These are phyloP conservation scores for Scolopax rusticola DNA, from an alignment of 2,797 vertebrate species.

Conservation along the genomic window DNA sequence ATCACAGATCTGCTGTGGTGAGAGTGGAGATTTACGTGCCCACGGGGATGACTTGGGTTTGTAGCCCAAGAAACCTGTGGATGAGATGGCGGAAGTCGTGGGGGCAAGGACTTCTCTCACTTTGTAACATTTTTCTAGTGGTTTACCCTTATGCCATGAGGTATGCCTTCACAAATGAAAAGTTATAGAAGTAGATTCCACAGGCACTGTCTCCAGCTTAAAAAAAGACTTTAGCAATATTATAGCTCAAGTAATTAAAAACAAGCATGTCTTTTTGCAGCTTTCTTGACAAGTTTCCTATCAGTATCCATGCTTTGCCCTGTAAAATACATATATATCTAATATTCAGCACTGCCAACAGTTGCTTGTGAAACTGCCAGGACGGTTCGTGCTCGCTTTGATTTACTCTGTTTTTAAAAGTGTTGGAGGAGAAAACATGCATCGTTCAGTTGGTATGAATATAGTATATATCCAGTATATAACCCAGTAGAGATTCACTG, in stretches of 20 bases:
- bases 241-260: neutral
- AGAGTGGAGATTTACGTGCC: neutral
- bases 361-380: neutral
- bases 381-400: neutral
- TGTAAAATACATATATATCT: neutral
- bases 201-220: neutral
- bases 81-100: fast-evolving
- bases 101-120: neutral
- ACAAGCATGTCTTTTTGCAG: neutral
- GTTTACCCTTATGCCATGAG: neutral
- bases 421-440: neutral
- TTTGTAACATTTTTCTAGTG: neutral
- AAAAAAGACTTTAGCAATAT: neutral
- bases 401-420: neutral
- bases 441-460: neutral
- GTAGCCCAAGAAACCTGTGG: neutral
- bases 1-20: neutral
- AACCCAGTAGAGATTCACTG: neutral
- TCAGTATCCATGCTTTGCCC: neutral
- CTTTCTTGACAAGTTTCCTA: neutral
- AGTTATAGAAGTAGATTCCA: neutral
- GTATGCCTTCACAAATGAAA: neutral
- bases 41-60: neutral
- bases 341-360: neutral
- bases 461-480: no score